Conservation (phyloP, 2,113 vertebrate genomes). For the Hylia prasina region DNA sequence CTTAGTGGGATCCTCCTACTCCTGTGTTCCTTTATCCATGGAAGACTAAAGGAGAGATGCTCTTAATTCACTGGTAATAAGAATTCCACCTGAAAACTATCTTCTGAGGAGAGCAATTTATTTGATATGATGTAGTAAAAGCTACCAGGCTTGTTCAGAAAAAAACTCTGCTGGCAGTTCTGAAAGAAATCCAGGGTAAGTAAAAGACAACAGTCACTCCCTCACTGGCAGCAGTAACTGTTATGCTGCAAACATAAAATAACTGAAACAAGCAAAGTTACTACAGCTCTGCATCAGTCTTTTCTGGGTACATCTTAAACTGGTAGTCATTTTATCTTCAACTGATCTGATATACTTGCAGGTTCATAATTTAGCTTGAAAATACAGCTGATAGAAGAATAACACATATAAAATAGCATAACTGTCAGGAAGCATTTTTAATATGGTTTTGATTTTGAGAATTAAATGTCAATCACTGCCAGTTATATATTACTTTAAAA, state of each 20-base stretch:
- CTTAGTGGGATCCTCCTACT: neutral
- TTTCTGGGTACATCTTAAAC: neutral
- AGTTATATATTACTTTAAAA: neutral
- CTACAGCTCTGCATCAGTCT: neutral
- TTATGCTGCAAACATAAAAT: neutral
- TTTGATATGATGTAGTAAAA: neutral
- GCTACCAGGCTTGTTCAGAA: neutral
- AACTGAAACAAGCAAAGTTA: neutral
- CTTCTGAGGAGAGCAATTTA: neutral
- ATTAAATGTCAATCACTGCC: neutral
- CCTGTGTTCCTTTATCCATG: neutral
- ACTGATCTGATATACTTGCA: neutral
- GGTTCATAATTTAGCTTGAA: neutral
- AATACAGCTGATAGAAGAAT: neutral
- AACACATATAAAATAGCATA: neutral
- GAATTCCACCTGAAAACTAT: neutral
- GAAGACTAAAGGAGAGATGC: neutral
- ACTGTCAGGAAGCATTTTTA: neutral
- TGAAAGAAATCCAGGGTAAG: neutral
- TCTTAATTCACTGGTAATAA: neutral
- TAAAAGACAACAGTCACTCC: neutral
- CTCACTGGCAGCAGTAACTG: neutral
- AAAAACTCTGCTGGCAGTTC: neutral
- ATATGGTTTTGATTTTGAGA: neutral
- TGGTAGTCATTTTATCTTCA: neutral